These are phyloP conservation scores for Spodoptera litura DNA, from an alignment of 1,140 invertebrate species.

Conservation along the genomic window DNA sequence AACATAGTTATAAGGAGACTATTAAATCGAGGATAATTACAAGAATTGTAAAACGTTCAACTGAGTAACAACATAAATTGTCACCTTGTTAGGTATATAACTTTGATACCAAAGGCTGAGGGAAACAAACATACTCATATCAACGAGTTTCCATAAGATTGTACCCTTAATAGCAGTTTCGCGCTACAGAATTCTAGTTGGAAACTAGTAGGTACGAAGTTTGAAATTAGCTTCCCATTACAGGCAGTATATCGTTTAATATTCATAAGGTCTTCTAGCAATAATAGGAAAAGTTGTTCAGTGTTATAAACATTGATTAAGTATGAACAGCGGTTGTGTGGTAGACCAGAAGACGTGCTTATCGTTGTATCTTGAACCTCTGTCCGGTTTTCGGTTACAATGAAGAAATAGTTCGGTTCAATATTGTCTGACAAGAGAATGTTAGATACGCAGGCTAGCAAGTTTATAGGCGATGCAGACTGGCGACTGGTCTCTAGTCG, in stretches of 20 bases:
- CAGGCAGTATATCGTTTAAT: constrained; percentile 28
- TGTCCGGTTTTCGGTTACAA: constrained; percentile 2
- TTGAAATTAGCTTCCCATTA: constrained; percentile 32
- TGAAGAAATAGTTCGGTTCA: constrained; percentile 8
- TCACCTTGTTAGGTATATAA: no score
- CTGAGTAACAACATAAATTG: no score
- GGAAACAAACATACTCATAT: no score
- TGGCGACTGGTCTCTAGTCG: no score
- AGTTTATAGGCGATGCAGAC: not conserved
- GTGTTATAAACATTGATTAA: constrained; percentile 38
- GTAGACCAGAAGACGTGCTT: constrained; percentile 29
- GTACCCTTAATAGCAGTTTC: constrained; percentile 18
- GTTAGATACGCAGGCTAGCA: constrained; percentile 14
- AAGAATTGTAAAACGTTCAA: no score
- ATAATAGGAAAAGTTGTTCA: constrained; percentile 37
- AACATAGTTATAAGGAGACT: no score
- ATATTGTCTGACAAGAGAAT: constrained; percentile 42
- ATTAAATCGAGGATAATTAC: no score
- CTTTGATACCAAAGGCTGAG: no score
- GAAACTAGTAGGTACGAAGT: not conserved
- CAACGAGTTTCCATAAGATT: not conserved
- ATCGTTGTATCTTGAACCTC: not conserved
- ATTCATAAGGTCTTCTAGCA: constrained; percentile 34
- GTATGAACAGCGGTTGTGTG: constrained; percentile 5
- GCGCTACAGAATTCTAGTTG: constrained; percentile 1